These are phyloP conservation scores for Hydrozoanthus tunicans DNA, from an alignment of 64 coral and sea anemone genomes.

Conservation along the genomic window DNA sequence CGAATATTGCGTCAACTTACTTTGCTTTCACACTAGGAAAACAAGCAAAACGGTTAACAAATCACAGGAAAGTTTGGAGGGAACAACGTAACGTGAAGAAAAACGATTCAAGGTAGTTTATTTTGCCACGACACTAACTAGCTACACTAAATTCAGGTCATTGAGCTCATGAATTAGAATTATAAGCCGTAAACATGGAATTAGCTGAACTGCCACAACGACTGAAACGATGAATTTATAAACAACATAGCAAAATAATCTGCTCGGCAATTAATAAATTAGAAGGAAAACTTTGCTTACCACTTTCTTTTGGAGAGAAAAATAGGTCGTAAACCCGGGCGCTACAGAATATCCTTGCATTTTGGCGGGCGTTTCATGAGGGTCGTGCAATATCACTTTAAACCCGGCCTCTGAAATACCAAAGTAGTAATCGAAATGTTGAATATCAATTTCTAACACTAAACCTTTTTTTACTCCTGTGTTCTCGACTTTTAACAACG, in stretches of 20 bases:
- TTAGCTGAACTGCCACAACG: no score
- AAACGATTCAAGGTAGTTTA: no score
- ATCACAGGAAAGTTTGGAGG: background rate
- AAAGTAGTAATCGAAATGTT: conserved; percentile 88
- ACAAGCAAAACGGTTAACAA: background rate
- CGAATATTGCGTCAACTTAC: background rate
- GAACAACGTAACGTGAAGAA: no score
- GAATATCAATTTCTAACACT: conserved; percentile 60
- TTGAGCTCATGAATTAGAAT: no score
- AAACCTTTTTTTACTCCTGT: conserved; percentile 65
- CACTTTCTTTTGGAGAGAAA: conserved; percentile 55
- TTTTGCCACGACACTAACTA: no score
- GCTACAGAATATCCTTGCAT: conserved; percentile 85
- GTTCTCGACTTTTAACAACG: conserved; percentile 45
- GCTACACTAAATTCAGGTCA: no score
- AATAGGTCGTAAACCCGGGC: conserved; percentile 83
- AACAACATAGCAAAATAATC: background rate
- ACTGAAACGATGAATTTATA: background rate
- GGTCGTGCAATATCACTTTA: conserved; percentile 84
- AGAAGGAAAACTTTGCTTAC: background rate
- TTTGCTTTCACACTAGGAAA: background rate
- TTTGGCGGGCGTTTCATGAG: conserved; percentile 78
- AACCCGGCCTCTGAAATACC: conserved; percentile 74
- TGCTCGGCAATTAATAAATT: background rate
- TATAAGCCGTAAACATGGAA: no score